Evolutionary conservation across 1,140 invertebrate genomes (phyloP).

Genomic region (Riptortus pedestris): DNA sequence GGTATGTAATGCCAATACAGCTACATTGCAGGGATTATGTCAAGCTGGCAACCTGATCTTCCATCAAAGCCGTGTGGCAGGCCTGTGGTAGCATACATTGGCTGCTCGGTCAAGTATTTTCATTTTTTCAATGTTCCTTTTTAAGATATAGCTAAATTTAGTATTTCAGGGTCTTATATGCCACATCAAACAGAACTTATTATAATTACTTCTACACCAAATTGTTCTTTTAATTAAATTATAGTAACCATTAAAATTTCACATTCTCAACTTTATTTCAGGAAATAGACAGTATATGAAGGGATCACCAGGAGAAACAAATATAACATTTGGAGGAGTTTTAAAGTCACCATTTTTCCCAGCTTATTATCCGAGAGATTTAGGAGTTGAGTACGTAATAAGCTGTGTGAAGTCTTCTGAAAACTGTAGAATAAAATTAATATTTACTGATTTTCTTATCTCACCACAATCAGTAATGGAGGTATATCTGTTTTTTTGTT

Average conservation of each 20-base stretch:
- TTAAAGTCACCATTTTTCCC: constrained; percentile 59
- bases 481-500: not conserved
- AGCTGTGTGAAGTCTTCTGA: constrained; percentile 41
- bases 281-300: constrained; percentile 51
- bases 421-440: constrained; percentile 48
- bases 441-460: constrained; percentile 54
- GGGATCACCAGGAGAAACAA: constrained; percentile 39
- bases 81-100: too few species aligned
- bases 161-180: too few species aligned
- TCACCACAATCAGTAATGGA: constrained; percentile 14
- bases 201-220: too few species aligned
- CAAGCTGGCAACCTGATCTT: too few species aligned
- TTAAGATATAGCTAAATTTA: too few species aligned
- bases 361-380: constrained; percentile 53
- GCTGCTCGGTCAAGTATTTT: too few species aligned
- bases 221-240: too few species aligned
- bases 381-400: constrained; percentile 55
- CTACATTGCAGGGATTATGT: too few species aligned
- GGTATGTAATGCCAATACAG: too few species aligned
- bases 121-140: too few species aligned
- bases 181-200: too few species aligned
- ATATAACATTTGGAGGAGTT: constrained; percentile 37
- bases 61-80: too few species aligned
- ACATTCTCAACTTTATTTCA: constrained; percentile 32
- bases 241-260: not conserved